phyloP scores from a whole-genome alignment of 1,140 invertebrate genomes.

The Aphelenchoides besseyi region DNA sequence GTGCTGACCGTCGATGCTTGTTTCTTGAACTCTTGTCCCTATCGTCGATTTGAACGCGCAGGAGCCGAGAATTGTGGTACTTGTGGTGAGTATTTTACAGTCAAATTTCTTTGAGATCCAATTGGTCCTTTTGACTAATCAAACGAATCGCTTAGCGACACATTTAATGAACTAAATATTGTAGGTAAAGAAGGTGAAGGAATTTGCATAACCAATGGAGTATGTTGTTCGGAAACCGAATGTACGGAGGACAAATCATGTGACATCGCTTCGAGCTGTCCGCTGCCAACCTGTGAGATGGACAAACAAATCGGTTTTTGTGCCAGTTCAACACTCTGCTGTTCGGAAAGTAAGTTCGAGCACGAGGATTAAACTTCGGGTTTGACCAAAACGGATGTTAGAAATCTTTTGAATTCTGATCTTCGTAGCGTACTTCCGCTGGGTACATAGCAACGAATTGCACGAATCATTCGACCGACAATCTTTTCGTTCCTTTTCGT shows the following conservation, averaged over 20 bases:
- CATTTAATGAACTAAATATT: too few relatives aligned
- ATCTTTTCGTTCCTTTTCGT: too few relatives aligned
- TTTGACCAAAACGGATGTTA: too few relatives aligned
- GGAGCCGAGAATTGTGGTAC: slow-evolving; percentile 23
- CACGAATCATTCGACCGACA: too few relatives aligned
- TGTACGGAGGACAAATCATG: slow-evolving; percentile 25
- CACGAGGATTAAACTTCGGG: too few relatives aligned
- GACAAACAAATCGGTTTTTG: slow-evolving; percentile 18
- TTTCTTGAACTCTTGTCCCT: slow-evolving; percentile 30
- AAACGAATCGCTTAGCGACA: too few relatives aligned
- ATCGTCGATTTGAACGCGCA: slow-evolving; percentile 12
- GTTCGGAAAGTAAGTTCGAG: slow-evolving; percentile 29
- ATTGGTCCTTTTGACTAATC: slow-evolving; percentile 1
- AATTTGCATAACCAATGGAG: slow-evolving; percentile 20
- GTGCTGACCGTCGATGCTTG: slow-evolving; percentile 11
- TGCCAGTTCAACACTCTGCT: slow-evolving; percentile 24
- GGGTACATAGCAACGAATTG: too few relatives aligned
- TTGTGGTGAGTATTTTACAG: slow-evolving; percentile 22
- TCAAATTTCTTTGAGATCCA: background rate
- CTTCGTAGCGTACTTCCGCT: too few relatives aligned
- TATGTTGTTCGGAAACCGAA: slow-evolving; percentile 23
- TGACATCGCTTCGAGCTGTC: slow-evolving; percentile 6
- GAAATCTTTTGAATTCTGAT: too few relatives aligned
- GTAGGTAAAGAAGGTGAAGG: slow-evolving; percentile 21
- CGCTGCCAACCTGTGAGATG: slow-evolving; percentile 21